Evolutionary conservation across 2,888 invertebrate genomes (phyloP), one percentile per base, ranked within the genome.

Genomic region (Hydroisotoma schaefferi): DNA sequence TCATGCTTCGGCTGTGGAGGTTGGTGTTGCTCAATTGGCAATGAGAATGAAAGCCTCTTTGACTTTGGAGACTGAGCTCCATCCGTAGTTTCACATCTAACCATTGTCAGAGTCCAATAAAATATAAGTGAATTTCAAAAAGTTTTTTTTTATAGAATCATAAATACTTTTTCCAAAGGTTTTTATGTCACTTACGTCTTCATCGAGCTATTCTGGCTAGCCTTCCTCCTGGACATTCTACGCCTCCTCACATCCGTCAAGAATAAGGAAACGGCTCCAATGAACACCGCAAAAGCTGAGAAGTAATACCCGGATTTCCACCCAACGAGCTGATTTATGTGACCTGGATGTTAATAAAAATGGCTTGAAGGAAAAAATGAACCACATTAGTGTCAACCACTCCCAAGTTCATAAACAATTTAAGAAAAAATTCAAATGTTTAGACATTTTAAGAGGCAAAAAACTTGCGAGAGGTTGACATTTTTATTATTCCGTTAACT

Each of bases 301-400:
- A 90, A 87, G 79, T 88, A 89, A 78, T 89, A 90, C 12, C 90
- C 90, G 20, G 86, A 84, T 73, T 87, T 86, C 68, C 85, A 85
- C 8, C 40, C 40, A 2, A 88, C 88, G 74, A 59, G 52, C 51
- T 85, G 84, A 77, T 88, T 89, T 77, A 90, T 86, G 77, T 88
- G 89, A 46, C 88, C 89, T 88, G 80, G 33, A 29, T 10, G n/a
- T n/a, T n/a, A n/a, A n/a, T n/a, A n/a, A n/a, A n/a, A n/a, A n/a
- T n/a, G n/a, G n/a, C n/a, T 8, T 15, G 20, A 40, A 40, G 5
- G 20, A 40, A 15, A 40, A 18, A 40, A 40, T 18, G 20, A 18
- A 40, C n/a, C 40, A 40, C 40, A 15, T 40, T 40, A 40, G 5
- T 40, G 3, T 5, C 40, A 40, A 8, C 40, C n/a, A 5, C 40